Base-by-base conservation (phyloP, 2,797 vertebrate genomes). In the Myotis planiceps region DNA sequence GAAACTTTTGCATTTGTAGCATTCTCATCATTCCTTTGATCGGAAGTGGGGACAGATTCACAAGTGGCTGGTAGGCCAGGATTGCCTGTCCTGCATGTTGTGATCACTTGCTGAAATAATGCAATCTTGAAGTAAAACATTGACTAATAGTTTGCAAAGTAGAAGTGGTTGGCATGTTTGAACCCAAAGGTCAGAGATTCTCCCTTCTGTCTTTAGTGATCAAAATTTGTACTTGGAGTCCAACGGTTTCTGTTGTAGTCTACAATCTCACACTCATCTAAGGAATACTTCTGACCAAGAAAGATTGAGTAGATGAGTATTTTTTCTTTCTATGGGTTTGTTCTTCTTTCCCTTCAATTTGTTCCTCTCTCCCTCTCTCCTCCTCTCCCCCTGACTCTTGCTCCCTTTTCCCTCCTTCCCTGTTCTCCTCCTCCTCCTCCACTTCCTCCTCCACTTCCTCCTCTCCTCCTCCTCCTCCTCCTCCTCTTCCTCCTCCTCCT, bases 1-100 rank as follows among this genome's bases (percentile, higher is more conserved):
- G 76, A 92, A 90, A 94, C 80, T 90, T 96, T 96, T 96, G 55
- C 68, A 51, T 97, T 97, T 98, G 79, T 98, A 99, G 99, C 98
- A 99, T 97, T 99, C 98, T 98, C 99, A 99, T 97, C 99, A 98
- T 98, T 99, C 99, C 32, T 99, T 99, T 97, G 99, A 98, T 98
- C 99, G 98, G 98, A 99, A 99, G 98, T 99, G 99, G 99, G 99
- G 99, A 98, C 99, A 99, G 98, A 99, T 99, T 98, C 99, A 99
- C 95, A 99, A 99, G 98, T 99, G 99, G 99, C 99, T 99, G 99
- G 99, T 99, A 99, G 99, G 99, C 97, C 69, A 97, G 97, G 94
- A 97, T 81, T 93, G 95, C 86, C 91, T 97, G 97, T 96, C 97
- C 58, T 98, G 98, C 98, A 98, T 98, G 98, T 42, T 96, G 94